Evolutionary conservation across 2,797 vertebrate species (phyloP), one percentile per base, ranked within the genome.

Genomic region (Fistularia commersonii): DNA sequence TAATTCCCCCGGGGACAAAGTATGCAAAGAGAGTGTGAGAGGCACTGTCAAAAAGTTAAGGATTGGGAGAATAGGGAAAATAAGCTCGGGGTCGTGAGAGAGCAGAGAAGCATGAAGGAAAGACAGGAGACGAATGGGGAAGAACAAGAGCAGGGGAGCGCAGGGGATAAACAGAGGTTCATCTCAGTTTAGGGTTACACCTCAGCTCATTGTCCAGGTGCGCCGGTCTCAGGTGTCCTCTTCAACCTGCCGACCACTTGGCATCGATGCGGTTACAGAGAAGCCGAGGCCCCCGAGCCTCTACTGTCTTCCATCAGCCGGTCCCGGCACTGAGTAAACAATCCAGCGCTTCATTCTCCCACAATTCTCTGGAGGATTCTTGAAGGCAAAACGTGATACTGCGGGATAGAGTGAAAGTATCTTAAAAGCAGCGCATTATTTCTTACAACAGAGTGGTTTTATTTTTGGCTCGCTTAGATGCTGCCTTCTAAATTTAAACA

Each of bases 141-240:
- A 71, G 72, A 80, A 76, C 64, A 72, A 67, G 78, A 82, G 75
- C 72, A 64, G 74, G 61, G 74, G 80, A 65, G 74, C 41, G 65
- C 13, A 44, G 72, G 80, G 81, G 70, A 74, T 76, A 75, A 84
- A 83, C 78, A 82, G 80, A 52, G 70, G 72, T 80, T 82, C 81
- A 78, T 74, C 69, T 77, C 67, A 69, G 88, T 88, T 80, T 92
- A 83, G 84, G 74, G 79, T 92, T 92, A 87, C 90, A 89, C 85
- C 77, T 82, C 77, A 64, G 82, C 81, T 88, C 87, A 90, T 92
- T 91, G 89, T 91, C 80, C 85, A 84, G 89, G 84, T 88, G 85
- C 62, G 59, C 74, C 51, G 77, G 79, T 88, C 88, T 92, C 91
- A 85, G 88, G 87, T 92, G 77, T 90, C 90, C 83, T 85, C 89